These are phyloP conservation scores for Chrysaora quinquecirrha DNA, from an alignment of 30 jellyfish, hydroid and myxozoan genomes.

Conservation along the genomic window DNA sequence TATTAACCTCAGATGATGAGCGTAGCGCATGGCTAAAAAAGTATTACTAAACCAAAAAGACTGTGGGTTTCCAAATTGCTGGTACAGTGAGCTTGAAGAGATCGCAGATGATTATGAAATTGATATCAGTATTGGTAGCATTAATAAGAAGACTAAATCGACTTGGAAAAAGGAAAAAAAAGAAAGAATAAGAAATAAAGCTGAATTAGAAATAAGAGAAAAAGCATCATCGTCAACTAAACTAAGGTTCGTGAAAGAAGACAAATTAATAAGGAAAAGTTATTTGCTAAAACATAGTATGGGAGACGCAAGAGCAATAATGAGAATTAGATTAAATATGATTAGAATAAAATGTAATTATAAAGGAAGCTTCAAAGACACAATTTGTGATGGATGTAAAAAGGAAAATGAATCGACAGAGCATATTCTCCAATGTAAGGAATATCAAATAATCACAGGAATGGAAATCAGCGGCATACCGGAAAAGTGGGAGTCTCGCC, in stretches of 20 bases:
- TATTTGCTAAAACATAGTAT: no score
- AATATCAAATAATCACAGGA: background rate
- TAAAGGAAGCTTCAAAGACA: background rate
- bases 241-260: background rate
- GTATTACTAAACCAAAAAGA: no score
- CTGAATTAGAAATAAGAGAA: background rate
- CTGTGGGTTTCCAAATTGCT: background rate
- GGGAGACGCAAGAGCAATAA: no score
- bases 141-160: background rate
- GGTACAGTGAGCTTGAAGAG: background rate
- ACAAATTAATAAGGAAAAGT: background rate
- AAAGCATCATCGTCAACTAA: background rate
- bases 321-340: background rate
- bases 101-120: background rate
- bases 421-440: background rate
- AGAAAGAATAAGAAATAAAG: background rate
- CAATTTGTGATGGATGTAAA: background rate
- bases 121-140: background rate
- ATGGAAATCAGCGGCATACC: no score
- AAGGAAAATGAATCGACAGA: background rate
- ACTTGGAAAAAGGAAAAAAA: background rate
- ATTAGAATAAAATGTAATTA: no score
- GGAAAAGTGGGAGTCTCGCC: no score
- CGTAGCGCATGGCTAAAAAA: no score
- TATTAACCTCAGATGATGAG: background rate